phyloP scores from a whole-genome alignment of 2,797 vertebrate species.

The Limnodromus scolopaceus region DNA sequence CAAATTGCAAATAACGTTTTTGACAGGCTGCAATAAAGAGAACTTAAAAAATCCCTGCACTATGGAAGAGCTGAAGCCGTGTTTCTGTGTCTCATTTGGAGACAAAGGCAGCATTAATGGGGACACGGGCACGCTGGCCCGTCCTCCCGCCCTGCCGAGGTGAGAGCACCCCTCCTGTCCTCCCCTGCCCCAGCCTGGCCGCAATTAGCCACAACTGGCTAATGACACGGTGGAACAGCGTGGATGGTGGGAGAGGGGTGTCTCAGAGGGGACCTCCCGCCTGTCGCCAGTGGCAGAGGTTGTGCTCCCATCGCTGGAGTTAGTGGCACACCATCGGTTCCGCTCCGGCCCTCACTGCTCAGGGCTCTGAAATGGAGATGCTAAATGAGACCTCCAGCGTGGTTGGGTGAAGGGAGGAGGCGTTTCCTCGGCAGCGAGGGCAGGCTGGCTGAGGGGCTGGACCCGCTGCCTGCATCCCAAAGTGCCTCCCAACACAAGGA shows the following conservation, averaged over 20 bases:
- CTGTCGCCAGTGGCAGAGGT: neutral
- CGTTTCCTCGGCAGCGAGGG: neutral
- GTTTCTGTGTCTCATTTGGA: neutral
- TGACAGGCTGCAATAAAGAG: neutral
- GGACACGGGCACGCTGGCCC: accelerated
- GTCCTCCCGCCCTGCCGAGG: accelerated
- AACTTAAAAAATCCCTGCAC: neutral
- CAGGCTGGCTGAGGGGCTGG: accelerated
- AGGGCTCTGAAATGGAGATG: neutral
- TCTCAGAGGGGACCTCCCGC: neutral
- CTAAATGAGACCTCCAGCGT: accelerated
- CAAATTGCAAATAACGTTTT: neutral
- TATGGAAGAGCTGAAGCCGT: neutral
- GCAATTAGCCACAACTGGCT: neutral
- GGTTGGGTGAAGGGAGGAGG: neutral
- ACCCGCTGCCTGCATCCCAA: neutral
- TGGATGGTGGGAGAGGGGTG: neutral
- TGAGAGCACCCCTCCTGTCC: accelerated
- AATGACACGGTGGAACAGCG: neutral
- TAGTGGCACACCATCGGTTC: neutral
- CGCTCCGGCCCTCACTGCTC: neutral
- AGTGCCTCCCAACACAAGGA: neutral
- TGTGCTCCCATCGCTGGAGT: neutral
- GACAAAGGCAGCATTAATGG: neutral
- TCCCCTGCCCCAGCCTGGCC: neutral